Percentiles rank a stretch among this genome's conserved stretches.
These are phyloP conservation scores for Drosophila gaucha DNA, from an alignment of 2,888 invertebrate species.

Conservation along the genomic window DNA sequence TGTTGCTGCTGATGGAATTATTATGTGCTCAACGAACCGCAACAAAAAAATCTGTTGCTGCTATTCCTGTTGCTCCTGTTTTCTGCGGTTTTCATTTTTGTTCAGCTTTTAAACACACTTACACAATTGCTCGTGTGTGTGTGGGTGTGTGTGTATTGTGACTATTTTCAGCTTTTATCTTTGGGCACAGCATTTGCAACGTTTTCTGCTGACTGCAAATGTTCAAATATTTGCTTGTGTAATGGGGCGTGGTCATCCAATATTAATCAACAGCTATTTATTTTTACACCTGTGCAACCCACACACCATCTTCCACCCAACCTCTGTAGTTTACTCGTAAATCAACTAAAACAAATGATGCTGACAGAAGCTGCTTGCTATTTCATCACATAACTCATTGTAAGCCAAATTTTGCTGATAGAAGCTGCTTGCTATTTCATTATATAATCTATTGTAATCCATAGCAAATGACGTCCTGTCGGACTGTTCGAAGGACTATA, in stretches of 20 bases:
- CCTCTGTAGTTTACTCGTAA: slow-evolving; percentile 18
- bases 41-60: slow-evolving; percentile 62
- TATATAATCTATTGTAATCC: slow-evolving; percentile 38
- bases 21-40: slow-evolving; percentile 80
- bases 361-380: slow-evolving; percentile 47
- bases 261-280: slow-evolving; percentile 59
- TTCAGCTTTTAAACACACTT: slow-evolving; percentile 54
- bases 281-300: slow-evolving; percentile 15
- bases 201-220: slow-evolving; percentile 53
- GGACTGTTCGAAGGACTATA: slow-evolving; percentile 1
- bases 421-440: slow-evolving; percentile 45
- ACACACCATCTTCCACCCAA: neutral
- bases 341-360: slow-evolving; percentile 48
- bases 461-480: slow-evolving; percentile 40
- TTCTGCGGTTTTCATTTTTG: slow-evolving; percentile 38
- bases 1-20: slow-evolving; percentile 74
- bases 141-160: slow-evolving; percentile 26
- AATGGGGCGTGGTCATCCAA: slow-evolving; percentile 53
- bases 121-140: slow-evolving; percentile 7
- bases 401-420: slow-evolving; percentile 30
- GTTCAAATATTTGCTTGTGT: slow-evolving; percentile 54
- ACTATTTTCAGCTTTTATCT: slow-evolving; percentile 71
- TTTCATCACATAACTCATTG: slow-evolving; percentile 39
- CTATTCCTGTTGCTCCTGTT: slow-evolving; percentile 40
- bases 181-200: slow-evolving; percentile 31